Base-by-base conservation (phyloP, 2,113 vertebrate species). In the Phylloscopus trochilus region DNA sequence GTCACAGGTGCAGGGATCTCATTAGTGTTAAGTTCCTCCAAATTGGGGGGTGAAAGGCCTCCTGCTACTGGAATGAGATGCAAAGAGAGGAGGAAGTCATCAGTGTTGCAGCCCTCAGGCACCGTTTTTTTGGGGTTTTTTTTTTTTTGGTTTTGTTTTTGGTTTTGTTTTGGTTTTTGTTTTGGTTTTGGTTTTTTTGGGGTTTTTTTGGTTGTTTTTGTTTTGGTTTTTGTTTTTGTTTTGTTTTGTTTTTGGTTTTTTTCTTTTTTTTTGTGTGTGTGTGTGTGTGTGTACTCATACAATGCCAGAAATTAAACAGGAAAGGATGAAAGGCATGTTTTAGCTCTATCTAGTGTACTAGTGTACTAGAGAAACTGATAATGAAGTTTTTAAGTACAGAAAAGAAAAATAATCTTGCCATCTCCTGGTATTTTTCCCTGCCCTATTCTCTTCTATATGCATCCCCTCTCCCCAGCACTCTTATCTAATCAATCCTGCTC, bases 401-500 rank as follows among this genome's bases (percentile, higher is more conserved):
- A 77, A 47, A 75, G 30, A 58, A 24, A n/a, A 37, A 63, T 15
- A 63, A 63, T 6, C 64, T 62, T 77, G 27, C 51, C 7, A 4
- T 56, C 53, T 83, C 74, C 46, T 60, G 41, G 23, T 80, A 18
- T 24, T 46, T 79, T 52, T 46, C 10, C 52, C 53, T 59, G 14
- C 33, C 31, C 19, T 60, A 4, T 68, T 93, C 80, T 79, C 41
- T 86, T n/a, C 49, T 85, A 37, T 52, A 82, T 86, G 46, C 89
- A 93, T 78, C 27, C 64, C 31, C 37, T 86, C 46, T 89, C 47
- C n/a, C 62, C 67, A 39, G 55, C 30, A 76, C 52, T 39, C 47
- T 86, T 92, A 70, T 11, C 84, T 90, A 91, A 91, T 94, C 91
- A 89, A 91, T 80, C 69, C 91, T 94, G 72, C 84, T 93, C 90